Evolutionary conservation across 2,797 vertebrate genomes (phyloP).

Genomic region (Fratercula arctica): DNA sequence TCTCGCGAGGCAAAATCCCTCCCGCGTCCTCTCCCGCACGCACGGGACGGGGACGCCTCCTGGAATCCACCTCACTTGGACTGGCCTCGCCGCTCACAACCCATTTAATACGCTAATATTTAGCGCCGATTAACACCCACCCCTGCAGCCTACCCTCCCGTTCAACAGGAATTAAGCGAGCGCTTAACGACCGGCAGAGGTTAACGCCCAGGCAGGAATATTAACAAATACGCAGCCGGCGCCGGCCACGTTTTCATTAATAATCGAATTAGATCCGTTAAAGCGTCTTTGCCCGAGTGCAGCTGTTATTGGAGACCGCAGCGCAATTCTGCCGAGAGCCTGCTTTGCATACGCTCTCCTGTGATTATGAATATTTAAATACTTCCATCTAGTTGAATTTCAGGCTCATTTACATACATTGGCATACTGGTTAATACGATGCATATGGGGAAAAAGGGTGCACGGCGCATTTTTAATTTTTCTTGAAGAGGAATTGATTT

Average conservation of each 20-base stretch:
- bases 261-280: neutral
- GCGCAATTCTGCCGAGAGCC: neutral
- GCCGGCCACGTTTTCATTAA: neutral
- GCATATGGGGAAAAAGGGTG: slow-evolving; percentile 1
- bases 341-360: neutral
- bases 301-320: neutral
- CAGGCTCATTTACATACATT: slow-evolving; percentile 70
- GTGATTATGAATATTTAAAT: slow-evolving; percentile 62
- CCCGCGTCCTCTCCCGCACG: neutral
- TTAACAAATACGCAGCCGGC: neutral
- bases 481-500: neutral
- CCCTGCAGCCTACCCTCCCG: neutral
- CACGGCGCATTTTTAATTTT: neutral
- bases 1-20: neutral
- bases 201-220: too few species aligned
- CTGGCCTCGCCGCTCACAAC: neutral
- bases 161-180: neutral
- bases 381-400: slow-evolving; percentile 44
- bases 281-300: neutral
- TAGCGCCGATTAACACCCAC: neutral
- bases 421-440: slow-evolving; percentile 56
- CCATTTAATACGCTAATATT: too few species aligned
- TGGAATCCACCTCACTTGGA: neutral
- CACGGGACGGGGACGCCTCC: neutral
- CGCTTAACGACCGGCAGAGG: neutral